Conservation (phyloP, 1,140 invertebrate species). For the Andrena cerasifolii region DNA sequence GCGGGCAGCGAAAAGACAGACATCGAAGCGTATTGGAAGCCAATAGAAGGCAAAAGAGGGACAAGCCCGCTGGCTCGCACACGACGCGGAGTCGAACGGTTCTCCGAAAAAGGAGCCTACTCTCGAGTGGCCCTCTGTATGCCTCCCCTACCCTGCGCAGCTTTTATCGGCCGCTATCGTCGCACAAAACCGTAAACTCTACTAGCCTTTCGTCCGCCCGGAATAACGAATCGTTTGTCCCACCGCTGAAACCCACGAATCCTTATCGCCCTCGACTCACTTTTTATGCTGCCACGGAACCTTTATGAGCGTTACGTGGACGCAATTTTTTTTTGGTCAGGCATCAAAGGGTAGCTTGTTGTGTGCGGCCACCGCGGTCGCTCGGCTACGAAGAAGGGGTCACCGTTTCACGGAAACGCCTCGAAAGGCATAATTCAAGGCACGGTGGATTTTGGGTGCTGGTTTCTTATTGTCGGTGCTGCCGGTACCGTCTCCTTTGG, state of each 20-base stretch:
- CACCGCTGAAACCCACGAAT: neutral
- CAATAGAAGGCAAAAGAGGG: neutral
- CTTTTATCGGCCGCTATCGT: conserved; percentile 59
- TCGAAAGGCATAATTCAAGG: no score
- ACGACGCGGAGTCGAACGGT: conserved; percentile 44
- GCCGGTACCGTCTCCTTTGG: no score
- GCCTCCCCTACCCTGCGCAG: neutral
- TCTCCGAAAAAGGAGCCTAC: conserved; percentile 58
- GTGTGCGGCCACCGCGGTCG: conserved; percentile 1
- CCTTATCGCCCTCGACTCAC: conserved; percentile 47
- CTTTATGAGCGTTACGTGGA: conserved; percentile 34
- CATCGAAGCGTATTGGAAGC: neutral
- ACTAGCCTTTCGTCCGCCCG: conserved; percentile 50
- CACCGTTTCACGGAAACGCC: neutral
- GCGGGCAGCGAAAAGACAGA: neutral
- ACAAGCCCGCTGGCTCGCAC: neutral
- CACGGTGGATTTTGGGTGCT: no score
- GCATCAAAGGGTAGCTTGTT: conserved; percentile 9
- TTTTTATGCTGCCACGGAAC: conserved; percentile 43
- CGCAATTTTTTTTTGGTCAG: conserved; percentile 30
- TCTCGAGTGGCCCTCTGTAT: neutral
- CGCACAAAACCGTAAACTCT: conserved; percentile 58
- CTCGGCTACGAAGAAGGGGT: neutral
- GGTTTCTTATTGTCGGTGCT: no score
- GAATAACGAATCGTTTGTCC: conserved; percentile 63